Percentiles rank a stretch among this genome's conserved stretches.
phyloP scores from a whole-genome alignment of 2,113 vertebrate genomes.

The Semicossyphus pulcher region DNA sequence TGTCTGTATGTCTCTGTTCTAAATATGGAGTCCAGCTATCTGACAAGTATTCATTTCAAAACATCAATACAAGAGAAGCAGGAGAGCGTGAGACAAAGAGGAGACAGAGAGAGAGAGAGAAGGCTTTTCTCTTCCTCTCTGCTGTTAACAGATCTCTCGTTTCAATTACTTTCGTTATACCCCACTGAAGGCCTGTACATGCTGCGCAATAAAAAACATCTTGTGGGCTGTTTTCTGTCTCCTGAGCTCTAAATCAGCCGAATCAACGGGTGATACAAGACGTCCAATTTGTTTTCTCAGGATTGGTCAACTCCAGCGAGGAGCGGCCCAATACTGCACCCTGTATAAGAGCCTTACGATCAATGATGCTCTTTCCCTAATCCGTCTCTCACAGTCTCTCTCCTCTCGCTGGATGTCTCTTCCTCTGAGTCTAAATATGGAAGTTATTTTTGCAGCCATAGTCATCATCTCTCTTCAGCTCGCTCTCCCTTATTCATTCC shows the following conservation, averaged over 20 bases:
- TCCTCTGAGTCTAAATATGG: conserved; percentile 81
- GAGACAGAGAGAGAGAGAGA: background rate
- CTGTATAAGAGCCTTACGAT: background rate
- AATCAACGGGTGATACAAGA: background rate
- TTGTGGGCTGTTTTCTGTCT: background rate
- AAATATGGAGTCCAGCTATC: conserved; percentile 36
- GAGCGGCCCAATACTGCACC: background rate
- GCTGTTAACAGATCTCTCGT: background rate
- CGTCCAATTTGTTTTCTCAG: background rate
- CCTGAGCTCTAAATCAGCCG: background rate
- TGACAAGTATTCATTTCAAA: conserved; percentile 43
- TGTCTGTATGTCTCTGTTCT: conserved; percentile 8
- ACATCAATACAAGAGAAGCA: conserved; percentile 25
- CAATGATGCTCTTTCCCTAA: conserved; percentile 8
- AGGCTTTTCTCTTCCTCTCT: background rate
- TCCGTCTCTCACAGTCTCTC: conserved; percentile 4
- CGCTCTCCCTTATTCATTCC: conserved; percentile 19
- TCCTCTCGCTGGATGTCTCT: conserved; percentile 10
- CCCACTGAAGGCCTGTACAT: background rate
- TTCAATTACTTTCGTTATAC: conserved; percentile 10
- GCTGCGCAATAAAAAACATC: background rate
- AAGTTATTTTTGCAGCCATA: conserved; percentile 62
- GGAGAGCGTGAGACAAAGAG: background rate
- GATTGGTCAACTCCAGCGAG: too few relatives aligned
- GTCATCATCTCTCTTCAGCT: conserved; percentile 49